phyloP scores from a whole-genome alignment of 2,888 invertebrate genomes.

The Lasioglossum calceatum region DNA sequence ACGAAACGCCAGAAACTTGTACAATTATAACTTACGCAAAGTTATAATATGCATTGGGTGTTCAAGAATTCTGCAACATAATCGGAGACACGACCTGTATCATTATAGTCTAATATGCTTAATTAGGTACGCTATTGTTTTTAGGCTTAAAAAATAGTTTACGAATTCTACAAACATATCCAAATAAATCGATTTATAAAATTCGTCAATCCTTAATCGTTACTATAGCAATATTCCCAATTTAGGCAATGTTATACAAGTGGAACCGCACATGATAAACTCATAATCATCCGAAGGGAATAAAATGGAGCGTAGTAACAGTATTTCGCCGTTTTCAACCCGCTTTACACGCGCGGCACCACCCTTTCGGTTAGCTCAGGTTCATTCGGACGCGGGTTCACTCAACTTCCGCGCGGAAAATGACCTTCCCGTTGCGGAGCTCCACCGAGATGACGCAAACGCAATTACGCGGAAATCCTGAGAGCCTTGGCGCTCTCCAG shows the following conservation, averaged over 20 bases:
- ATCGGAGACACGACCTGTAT: constrained; percentile 17
- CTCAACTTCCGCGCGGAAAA: constrained; percentile 71
- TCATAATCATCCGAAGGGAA: neutral
- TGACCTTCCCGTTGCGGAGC: constrained; percentile 68
- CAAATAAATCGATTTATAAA: too few species aligned
- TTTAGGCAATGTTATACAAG: neutral
- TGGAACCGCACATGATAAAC: neutral
- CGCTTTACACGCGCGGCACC: neutral
- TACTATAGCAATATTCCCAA: neutral
- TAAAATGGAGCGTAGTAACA: neutral
- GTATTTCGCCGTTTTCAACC: neutral
- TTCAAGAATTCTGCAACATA: constrained; percentile 24
- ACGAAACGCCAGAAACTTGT: constrained; percentile 29
- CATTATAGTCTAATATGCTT: constrained; percentile 7
- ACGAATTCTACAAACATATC: too few species aligned
- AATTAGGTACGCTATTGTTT: neutral
- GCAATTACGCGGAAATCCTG: constrained; percentile 76
- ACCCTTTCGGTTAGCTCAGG: constrained; percentile 25
- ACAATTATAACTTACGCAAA: constrained; percentile 35
- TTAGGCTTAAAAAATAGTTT: too few species aligned
- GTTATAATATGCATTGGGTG: constrained; percentile 9
- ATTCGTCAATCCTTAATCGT: too few species aligned
- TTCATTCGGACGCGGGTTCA: constrained; percentile 55
- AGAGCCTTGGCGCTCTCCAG: constrained; percentile 23
- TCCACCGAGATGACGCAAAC: constrained; percentile 75